phyloP scores from a whole-genome alignment of 2,888 invertebrate genomes.

The Eupithecia abbreviata region DNA sequence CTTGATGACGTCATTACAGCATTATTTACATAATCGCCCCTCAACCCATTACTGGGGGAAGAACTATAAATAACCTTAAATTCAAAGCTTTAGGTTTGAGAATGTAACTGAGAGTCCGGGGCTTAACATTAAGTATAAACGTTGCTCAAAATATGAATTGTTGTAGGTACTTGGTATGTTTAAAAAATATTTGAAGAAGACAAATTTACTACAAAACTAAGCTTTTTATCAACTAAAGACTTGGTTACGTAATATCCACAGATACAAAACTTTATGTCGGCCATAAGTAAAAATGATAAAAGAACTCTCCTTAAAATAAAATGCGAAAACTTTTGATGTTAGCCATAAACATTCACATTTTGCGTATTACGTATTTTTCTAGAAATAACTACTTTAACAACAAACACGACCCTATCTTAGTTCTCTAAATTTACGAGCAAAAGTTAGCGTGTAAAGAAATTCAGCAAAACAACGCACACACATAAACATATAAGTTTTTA shows the following conservation, averaged over 20 bases:
- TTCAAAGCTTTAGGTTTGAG: not conserved
- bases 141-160: not conserved
- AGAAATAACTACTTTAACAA: not conserved
- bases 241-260: no score
- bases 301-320: not conserved
- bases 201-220: no score
- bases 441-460: slow-evolving; percentile 35
- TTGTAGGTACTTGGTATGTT: no score
- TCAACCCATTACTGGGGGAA: slow-evolving; percentile 5
- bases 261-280: not conserved
- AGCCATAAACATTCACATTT: not conserved
- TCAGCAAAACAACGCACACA: slow-evolving; percentile 37
- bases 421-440: slow-evolving; percentile 20
- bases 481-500: slow-evolving; percentile 42
- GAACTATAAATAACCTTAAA: not conserved
- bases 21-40: slow-evolving; percentile 73
- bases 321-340: not conserved
- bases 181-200: not conserved
- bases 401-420: slow-evolving; percentile 3
- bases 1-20: slow-evolving; percentile 71
- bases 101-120: not conserved
- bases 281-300: not conserved
- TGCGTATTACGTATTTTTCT: not conserved
- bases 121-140: not conserved
- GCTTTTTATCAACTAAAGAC: no score